Evolutionary conservation across 2,113 vertebrate genomes (phyloP), one percentile per base, ranked within the genome.

Genomic region (Piprites chloris): DNA sequence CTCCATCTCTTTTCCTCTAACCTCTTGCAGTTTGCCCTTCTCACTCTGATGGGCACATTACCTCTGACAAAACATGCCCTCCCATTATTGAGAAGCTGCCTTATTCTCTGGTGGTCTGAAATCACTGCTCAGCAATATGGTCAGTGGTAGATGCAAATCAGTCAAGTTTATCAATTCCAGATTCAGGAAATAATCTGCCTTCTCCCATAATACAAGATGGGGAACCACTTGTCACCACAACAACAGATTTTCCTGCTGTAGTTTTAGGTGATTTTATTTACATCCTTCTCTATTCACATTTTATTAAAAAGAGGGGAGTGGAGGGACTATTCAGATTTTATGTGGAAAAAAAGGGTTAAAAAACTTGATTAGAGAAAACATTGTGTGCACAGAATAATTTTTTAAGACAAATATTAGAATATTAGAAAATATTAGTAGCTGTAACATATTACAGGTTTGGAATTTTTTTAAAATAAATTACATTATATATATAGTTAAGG

Each of bases 11-110:
- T 61, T 39, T 30, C 7, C 12, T 27, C 18, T 12, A 39, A 3
- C 0, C 4, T 4, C 5, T 9, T 33, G 44, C 7, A 59, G 19
- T 68, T 47, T 55, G 11, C 41, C 15, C 9, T 4, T 5, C 10
- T 56, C 15, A 23, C 21, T 39, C 32, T 1, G 1, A 11, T 7
- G 14, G 32, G 9, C 35, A 39, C 0, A 4, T 24, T 46, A 52
- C 23, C 41, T 10, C 23, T 2, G 1, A 3, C 4, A 61, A 44
- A 55, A 81, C 5, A 13, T 0, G 0, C 24, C 9, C 5, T 55
- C 9, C 14, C 5, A 1, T 9, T 53, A 39, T 47, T 69, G 55
- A 30, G 66, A 80, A 58, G 39, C 2, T 37, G 17, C 8, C 9
- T 47, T 67, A 5, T 24, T 33, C 20, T 42, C 37, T 62, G 28